Base-by-base conservation (phyloP, 2,797 vertebrate genomes). In the Phoeniculus purpureus region DNA sequence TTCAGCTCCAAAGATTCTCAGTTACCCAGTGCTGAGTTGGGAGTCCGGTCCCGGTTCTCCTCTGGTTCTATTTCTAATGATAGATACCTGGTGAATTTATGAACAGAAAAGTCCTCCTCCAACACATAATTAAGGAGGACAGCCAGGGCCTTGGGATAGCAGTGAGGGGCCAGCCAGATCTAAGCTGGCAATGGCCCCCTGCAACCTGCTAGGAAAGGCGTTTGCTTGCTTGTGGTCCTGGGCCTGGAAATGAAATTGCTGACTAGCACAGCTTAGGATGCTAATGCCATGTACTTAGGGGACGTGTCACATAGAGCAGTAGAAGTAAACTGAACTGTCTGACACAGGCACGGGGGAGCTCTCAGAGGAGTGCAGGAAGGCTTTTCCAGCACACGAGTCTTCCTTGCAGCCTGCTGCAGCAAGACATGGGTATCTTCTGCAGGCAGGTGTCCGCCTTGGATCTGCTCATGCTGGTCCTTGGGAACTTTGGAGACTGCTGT, bases 301-400 rank as follows among this genome's bases (percentile, higher is more conserved):
- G 80, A 94, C 9, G 1, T 96, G 93, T 94, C 92, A 96, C 86
- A 90, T 94, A 89, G 54, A 93, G 88, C 86, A 94, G 77, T 91
- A 88, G 94, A 94, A 95, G 92, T 93, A 96, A 96, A 83, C 70
- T 58, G 81, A 89, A 55, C 59, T 90, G 93, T 90, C 81, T 85
- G 86, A 94, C 70, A 86, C 92, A 89, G 88, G 70, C 81, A 82
- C 83, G 60, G 56, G 26, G 56, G 52, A 89, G 76, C 76, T 94
- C 90, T 90, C 83, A 66, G 64, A 81, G 88, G 88, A 94, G 70
- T 60, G 73, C 80, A 94, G 76, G 76, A 78, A 93, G 73, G 84
- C 76, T 93, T 81, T 93, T 85, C 70, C 82, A 93, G 79, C 55
- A 77, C 94, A 83, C 23, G 27, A 77, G 68, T 68, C 76, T 82